Conservation (phyloP, 2,113 vertebrate genomes). For the Typhlomys cinereus region DNA sequence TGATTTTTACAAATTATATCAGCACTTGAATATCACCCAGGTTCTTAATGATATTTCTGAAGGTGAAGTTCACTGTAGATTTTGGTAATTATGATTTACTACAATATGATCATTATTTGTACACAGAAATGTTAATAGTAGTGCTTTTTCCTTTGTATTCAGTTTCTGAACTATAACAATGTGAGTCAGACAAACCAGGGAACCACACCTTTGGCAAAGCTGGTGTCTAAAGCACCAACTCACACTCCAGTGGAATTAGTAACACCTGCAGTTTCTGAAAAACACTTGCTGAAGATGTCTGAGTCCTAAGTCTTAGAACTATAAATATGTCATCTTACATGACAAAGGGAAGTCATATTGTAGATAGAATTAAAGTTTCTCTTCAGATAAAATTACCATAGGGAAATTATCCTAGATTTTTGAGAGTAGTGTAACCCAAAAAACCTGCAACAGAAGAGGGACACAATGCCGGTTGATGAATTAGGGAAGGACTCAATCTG, state of each 20-base stretch:
- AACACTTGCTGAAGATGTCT: background rate
- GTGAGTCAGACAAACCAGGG: background rate
- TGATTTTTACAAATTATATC: constrained; percentile 61
- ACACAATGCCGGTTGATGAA: no score
- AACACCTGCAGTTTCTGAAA: background rate
- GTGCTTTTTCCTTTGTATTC: background rate
- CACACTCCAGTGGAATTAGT: background rate
- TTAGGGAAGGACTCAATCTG: background rate
- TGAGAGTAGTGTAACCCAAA: no score
- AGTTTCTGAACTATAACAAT: background rate
- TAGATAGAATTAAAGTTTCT: background rate
- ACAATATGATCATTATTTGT: constrained; percentile 33
- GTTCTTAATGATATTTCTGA: constrained; percentile 65
- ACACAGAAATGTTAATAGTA: background rate
- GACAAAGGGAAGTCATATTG: background rate
- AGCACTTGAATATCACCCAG: constrained; percentile 51
- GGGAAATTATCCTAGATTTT: background rate
- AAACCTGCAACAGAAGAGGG: no score
- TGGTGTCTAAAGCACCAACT: background rate
- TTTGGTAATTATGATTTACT: background rate
- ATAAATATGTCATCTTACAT: background rate
- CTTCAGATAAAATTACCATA: background rate
- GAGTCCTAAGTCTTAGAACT: background rate
- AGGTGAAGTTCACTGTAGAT: constrained; percentile 41
- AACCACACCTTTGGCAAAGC: background rate